Evolutionary conservation across 2,113 vertebrate genomes (phyloP).

Genomic region (Menura novaehollandiae): DNA sequence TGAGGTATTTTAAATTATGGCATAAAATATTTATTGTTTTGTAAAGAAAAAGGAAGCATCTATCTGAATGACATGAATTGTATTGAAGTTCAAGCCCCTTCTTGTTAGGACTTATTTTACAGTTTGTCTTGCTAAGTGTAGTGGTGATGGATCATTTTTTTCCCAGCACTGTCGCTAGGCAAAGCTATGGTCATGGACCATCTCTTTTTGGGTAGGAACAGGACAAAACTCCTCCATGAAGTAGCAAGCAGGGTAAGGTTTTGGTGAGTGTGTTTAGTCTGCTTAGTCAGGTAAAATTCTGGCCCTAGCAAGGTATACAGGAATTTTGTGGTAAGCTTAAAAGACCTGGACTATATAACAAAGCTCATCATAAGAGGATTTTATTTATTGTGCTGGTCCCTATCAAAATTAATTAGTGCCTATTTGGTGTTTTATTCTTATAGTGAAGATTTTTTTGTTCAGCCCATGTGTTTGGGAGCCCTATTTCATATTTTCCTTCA

Average conservation of each 20-base stretch:
- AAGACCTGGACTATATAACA: not conserved
- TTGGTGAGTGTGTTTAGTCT: not conserved
- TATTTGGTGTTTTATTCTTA: not conserved
- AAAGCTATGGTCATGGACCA: not conserved
- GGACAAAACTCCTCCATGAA: not conserved
- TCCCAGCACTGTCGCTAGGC: not conserved
- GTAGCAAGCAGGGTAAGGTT: not conserved
- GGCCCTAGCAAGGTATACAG: accelerated
- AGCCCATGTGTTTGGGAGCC: not conserved
- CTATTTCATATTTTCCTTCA: constrained; percentile 1
- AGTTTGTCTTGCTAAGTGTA: not conserved
- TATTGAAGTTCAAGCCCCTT: not conserved
- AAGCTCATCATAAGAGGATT: not conserved
- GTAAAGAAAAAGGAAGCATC: not conserved
- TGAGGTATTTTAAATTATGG: not conserved
- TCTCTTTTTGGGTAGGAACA: not conserved
- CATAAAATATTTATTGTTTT: not conserved
- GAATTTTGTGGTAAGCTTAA: not conserved
- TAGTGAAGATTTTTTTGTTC: not conserved
- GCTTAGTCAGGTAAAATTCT: not conserved
- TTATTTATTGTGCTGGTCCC: not conserved
- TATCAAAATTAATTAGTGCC: constrained; percentile 6
- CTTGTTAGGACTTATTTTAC: not conserved
- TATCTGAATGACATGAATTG: not conserved
- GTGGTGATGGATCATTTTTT: not conserved